phyloP scores from a whole-genome alignment of 2,888 invertebrate genomes.

The Hypselothyrea guttata region DNA sequence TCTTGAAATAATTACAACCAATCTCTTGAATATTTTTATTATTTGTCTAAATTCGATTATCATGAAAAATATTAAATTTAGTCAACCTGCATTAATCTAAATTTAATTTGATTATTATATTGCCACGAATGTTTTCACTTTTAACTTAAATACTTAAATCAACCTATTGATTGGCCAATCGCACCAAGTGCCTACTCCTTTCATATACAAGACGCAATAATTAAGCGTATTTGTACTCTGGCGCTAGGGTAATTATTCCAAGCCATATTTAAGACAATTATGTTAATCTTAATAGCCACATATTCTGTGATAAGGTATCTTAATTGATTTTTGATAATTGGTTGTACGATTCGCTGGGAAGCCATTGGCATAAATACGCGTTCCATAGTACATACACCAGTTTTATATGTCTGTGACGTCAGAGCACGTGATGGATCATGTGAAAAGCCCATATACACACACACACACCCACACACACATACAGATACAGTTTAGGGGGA shows the following conservation, averaged over 20 bases:
- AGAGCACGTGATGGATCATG: constrained; percentile 78
- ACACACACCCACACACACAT: constrained; percentile 3
- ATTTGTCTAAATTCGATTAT: too few species aligned
- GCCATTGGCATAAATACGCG: constrained; percentile 37
- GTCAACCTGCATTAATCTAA: too few species aligned
- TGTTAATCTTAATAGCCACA: constrained; percentile 62
- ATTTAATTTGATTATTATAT: too few species aligned
- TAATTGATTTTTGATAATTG: constrained; percentile 74
- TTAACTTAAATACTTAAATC: too few species aligned
- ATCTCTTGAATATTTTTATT: too few species aligned
- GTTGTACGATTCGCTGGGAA: constrained; percentile 27
- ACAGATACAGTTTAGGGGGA: too few species aligned
- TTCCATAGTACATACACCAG: constrained; percentile 2
- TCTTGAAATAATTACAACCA: too few species aligned
- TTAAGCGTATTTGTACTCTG: constrained; percentile 1
- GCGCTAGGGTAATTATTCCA: constrained; percentile 42
- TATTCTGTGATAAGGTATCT: constrained; percentile 66
- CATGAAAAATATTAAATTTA: too few species aligned
- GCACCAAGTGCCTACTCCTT: too few species aligned
- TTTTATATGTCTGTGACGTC: constrained; percentile 56
- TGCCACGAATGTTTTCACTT: too few species aligned
- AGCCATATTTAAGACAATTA: constrained; percentile 61
- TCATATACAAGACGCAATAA: constrained; percentile 16
- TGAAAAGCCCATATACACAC: constrained; percentile 35
- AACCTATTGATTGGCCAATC: too few species aligned